Evolutionary conservation across 2,888 invertebrate genomes (phyloP), one percentile per base, ranked within the genome.

Genomic region (Lycia hirtaria): DNA sequence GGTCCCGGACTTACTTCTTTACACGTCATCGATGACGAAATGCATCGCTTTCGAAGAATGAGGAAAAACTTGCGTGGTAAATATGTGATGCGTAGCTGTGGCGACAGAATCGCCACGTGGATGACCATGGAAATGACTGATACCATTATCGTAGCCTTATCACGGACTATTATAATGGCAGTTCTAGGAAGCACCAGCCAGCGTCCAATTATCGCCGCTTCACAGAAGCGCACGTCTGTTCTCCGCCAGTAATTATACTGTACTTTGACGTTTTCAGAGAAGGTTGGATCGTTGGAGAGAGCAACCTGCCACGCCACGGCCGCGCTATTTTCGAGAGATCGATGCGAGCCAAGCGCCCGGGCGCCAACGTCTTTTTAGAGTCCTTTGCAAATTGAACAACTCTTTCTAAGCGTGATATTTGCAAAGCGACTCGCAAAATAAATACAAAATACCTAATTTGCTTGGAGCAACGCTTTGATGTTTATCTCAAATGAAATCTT

Each of bases 61-160:
- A 66, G 66, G 64, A 67, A 71, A 75, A 71, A 32, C 37, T 51
- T 51, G 43, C 45, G 64, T 62, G 45, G 61, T 71, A 71, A 74
- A 74, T 68, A 69, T 53, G 67, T 62, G 62, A 44, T 58, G 65
- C 56, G 50, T 54, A 60, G 45, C 48, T 15, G 10, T 15, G 24
- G 35, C 41, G 35, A 32, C 30, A n/a, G n/a, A n/a, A n/a, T n/a
- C n/a, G 48, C 64, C 73, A 75, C 75, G 78, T 69, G 73, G 63
- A 62, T 69, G 61, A 75, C 73, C 77, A 75, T 72, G 60, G 75
- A 67, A 72, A 71, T 49, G 52, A 32, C 75, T 82, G 85, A 86
- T 85, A 87, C 69, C 69, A 81, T 80, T 86, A 87, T 88, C 85
- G 80, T 71, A 70, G 70, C 73, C 76, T 83, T 90, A 90, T 89